A percentile compares a stretch with the other conserved stretches of the same genome.
Conservation (phyloP, 2,888 invertebrate genomes). For the Formica aserva region DNA sequence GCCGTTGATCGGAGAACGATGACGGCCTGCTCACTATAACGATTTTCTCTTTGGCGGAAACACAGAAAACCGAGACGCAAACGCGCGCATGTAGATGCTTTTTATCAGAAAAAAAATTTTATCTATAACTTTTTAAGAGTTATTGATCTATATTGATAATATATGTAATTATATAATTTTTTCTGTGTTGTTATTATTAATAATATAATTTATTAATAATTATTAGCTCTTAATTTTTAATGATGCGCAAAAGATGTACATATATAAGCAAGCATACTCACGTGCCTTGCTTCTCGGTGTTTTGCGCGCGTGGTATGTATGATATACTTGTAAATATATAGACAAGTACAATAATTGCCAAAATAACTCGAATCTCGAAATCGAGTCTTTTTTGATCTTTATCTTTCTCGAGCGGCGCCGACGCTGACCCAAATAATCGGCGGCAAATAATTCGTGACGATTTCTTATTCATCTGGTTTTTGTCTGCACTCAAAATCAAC, state of each 20-base stretch:
- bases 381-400: conserved; percentile 61
- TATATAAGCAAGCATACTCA: background rate
- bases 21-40: conserved; percentile 33
- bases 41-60: background rate
- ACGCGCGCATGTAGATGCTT: conserved; percentile 1
- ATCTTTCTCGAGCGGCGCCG: conserved; percentile 61
- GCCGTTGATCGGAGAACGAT: conserved; percentile 3
- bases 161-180: background rate
- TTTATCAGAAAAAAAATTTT: background rate
- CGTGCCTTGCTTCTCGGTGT: conserved; percentile 8
- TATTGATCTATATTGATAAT: background rate
- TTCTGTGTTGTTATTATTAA: background rate
- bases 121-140: background rate
- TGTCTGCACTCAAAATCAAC: background rate
- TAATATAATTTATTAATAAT: background rate
- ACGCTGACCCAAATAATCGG: background rate
- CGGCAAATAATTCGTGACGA: conserved; percentile 45
- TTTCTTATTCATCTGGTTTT: conserved; percentile 32
- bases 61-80: conserved; percentile 9
- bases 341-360: conserved; percentile 77
- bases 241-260: background rate
- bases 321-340: conserved; percentile 74
- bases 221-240: background rate
- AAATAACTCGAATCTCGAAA: conserved; percentile 66
- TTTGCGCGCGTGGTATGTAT: conserved; percentile 63